Evolutionary conservation across 1,140 invertebrate species (phyloP).

Genomic region (Drosophila ogumai): DNA sequence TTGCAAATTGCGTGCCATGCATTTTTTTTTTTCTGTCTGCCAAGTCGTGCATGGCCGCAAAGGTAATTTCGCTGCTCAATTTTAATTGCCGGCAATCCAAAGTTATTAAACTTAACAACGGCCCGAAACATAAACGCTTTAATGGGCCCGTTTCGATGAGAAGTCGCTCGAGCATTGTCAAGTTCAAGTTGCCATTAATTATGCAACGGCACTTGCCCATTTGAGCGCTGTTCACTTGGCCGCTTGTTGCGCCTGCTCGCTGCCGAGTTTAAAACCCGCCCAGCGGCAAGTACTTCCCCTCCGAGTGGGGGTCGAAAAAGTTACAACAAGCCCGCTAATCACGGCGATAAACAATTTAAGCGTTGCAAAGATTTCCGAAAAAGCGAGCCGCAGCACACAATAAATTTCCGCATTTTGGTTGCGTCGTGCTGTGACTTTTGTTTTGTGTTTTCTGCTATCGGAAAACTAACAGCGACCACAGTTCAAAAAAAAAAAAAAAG

Average conservation of each 20-base stretch:
- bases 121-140: slow-evolving; percentile 47
- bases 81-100: slow-evolving; percentile 75
- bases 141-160: slow-evolving; percentile 53
- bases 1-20: slow-evolving; percentile 73
- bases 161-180: slow-evolving; percentile 61
- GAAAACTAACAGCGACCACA: slow-evolving; percentile 61
- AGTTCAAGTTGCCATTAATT: slow-evolving; percentile 78
- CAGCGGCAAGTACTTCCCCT: slow-evolving; percentile 21
- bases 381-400: slow-evolving; percentile 58
- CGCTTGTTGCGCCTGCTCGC: slow-evolving; percentile 18
- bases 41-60: slow-evolving; percentile 53
- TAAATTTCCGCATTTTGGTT: slow-evolving; percentile 80
- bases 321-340: slow-evolving; percentile 75
- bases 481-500: slow-evolving; percentile 46
- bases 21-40: slow-evolving; percentile 46
- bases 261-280: slow-evolving; percentile 17
- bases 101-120: slow-evolving; percentile 78
- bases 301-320: slow-evolving; percentile 48
- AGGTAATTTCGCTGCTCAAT: slow-evolving; percentile 57
- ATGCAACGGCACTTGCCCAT: slow-evolving; percentile 59
- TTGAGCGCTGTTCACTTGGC: slow-evolving; percentile 9
- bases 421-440: slow-evolving; percentile 31
- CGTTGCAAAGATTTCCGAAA: slow-evolving; percentile 73
- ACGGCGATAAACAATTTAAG: slow-evolving; percentile 78
- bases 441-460: slow-evolving; percentile 61